Base-by-base conservation (phyloP, 37 sponge, comb jelly and placozoan species). In the Cliona cf. orientalis region DNA sequence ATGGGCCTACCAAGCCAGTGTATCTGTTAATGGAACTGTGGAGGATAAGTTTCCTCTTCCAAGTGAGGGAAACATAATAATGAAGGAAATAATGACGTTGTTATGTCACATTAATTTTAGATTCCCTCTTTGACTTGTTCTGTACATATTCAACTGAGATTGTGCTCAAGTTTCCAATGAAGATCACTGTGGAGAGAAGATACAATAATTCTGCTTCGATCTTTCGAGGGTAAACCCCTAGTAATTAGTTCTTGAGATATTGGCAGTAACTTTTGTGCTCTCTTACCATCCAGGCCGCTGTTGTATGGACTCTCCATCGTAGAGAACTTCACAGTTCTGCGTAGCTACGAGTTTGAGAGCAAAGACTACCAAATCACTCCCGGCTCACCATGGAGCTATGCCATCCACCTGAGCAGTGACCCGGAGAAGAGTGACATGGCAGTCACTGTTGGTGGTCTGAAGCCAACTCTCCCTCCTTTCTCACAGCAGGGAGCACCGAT, bases 361-460 rank as follows among this genome's bases (percentile, higher is more conserved):
- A 85, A 82, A 44, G 91, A 91, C 73, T 91, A 86, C 66, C 74
- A 81, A 76, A 55, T 91, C 55, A 76, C 75, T 53, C 42, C 78
- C 23, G 72, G 59, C 1, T 40, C 84, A 31, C 69, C 87, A 35
- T 91, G 92, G 92, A 86, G 82, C 79, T 91, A 91, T 86, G 92
- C 84, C 2, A 53, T 91, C 42, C 32, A 62, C 21, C 69, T 91
- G 42, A 42, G 22, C 33, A 43, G 71, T 78, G 87, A 87, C 55
- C 32, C 72, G 26, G 64, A 63, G 0, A 70, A 87, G 4, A 22
- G 65, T 17, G 80, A 82, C 35, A 68, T 91, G 21, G 33, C 42
- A 19, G 75, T 87, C 69, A 39, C 58, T 14, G 36, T 33, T 28
- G 2, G 39, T 26, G 75, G 67, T 19, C 69, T 86, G 40, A 26